A percentile compares a stretch with the other conserved stretches of the same genome.
Evolutionary conservation across 2,888 invertebrate genomes (phyloP).

Genomic region (Apamea anceps): DNA sequence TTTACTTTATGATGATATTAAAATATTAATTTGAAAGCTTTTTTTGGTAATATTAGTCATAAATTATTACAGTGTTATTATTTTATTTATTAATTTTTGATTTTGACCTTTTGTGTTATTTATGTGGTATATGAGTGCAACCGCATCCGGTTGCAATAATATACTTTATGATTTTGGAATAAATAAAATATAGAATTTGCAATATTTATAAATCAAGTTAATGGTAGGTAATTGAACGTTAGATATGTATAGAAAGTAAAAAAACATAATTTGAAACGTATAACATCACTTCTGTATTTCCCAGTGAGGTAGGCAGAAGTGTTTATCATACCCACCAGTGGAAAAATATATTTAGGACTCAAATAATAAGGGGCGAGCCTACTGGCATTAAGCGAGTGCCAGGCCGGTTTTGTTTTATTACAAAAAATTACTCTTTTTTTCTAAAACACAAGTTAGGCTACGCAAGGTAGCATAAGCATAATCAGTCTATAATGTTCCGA

Average conservation of each 20-base stretch:
- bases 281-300: too few relatives aligned
- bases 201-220: not conserved
- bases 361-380: not conserved
- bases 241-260: not conserved
- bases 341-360: not conserved
- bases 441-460: not conserved
- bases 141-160: slow-evolving; percentile 30
- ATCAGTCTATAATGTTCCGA: too few relatives aligned
- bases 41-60: slow-evolving; percentile 43
- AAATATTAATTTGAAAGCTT: slow-evolving; percentile 36
- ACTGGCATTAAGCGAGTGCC: not conserved
- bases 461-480: too few relatives aligned
- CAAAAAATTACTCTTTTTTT: not conserved
- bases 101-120: slow-evolving; percentile 37
- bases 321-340: not conserved
- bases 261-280: not conserved
- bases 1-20: slow-evolving; percentile 36
- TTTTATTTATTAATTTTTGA: slow-evolving; percentile 19
- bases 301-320: not conserved
- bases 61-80: slow-evolving; percentile 32
- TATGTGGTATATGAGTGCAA: not conserved
- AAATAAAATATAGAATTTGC: slow-evolving; percentile 7
- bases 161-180: not conserved
- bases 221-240: not conserved
- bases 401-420: not conserved